phyloP scores from a whole-genome alignment of 2,888 invertebrate species.

The Drosophila yooni region DNA sequence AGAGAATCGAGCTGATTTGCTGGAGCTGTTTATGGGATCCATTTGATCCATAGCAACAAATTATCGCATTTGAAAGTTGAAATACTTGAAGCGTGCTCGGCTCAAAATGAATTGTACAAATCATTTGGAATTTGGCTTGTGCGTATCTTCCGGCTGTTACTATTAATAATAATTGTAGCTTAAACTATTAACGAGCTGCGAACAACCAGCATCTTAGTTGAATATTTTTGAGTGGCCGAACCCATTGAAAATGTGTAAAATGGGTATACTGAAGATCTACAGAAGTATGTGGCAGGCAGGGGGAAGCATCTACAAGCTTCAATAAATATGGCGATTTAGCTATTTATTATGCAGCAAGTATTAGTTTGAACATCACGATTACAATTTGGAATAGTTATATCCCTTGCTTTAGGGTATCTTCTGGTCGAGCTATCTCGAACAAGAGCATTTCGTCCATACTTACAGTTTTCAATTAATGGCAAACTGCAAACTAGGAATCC shows the following conservation, averaged over 20 bases:
- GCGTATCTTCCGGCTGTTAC: constrained; percentile 69
- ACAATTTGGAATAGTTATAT: neutral
- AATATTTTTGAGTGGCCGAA: constrained; percentile 17
- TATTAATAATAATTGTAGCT: constrained; percentile 70
- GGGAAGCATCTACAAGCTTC: neutral
- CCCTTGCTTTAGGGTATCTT: neutral
- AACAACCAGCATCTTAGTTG: constrained; percentile 65
- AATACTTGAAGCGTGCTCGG: constrained; percentile 70
- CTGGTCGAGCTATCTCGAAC: neutral
- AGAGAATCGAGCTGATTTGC: constrained; percentile 7
- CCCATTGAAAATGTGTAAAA: neutral
- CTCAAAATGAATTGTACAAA: constrained; percentile 34
- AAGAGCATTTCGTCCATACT: constrained; percentile 5
- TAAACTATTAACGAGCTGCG: constrained; percentile 61
- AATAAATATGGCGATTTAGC: neutral
- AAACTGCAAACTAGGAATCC: constrained; percentile 26
- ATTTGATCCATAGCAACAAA: constrained; percentile 41
- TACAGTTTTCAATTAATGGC: constrained; percentile 51
- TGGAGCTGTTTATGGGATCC: constrained; percentile 58
- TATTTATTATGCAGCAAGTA: neutral
- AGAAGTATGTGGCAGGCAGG: neutral
- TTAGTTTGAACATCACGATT: neutral
- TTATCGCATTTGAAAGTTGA: constrained; percentile 77
- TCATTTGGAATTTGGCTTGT: constrained; percentile 25
- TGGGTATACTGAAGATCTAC: neutral